Percentiles rank a stretch among this genome's conserved stretches.
Conservation (phyloP, 2,113 vertebrate genomes). For the Leucopsar rothschildi region DNA sequence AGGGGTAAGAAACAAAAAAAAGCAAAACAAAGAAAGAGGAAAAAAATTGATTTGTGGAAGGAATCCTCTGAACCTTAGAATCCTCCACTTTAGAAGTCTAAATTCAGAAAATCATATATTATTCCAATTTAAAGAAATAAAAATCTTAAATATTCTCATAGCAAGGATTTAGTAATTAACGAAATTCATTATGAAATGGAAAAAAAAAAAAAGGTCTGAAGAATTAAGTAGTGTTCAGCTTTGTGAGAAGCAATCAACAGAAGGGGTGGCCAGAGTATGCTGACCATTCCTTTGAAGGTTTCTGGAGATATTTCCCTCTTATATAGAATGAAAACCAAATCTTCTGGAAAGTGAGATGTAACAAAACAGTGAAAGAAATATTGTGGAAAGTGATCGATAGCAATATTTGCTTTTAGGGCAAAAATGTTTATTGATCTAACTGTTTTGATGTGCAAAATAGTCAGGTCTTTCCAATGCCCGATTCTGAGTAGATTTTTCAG, state of each 20-base stretch:
- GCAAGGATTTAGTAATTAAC: neutral
- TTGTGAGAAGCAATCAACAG: neutral
- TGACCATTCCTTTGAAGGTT: neutral
- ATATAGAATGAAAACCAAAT: neutral
- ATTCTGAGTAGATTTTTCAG: neutral
- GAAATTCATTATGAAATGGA: neutral
- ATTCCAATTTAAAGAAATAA: neutral
- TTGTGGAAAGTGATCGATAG: neutral
- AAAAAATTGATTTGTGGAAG: neutral
- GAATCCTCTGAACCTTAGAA: neutral
- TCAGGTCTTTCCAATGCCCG: rapidly evolving
- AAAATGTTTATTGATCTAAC: neutral
- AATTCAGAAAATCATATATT: neutral
- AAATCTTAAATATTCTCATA: neutral
- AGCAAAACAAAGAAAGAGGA: neutral
- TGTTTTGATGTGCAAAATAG: neutral
- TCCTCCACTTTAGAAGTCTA: neutral
- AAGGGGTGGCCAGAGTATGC: neutral
- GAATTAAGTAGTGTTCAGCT: neutral
- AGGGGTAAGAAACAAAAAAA: neutral
- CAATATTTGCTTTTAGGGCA: neutral
- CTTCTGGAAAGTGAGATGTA: neutral
- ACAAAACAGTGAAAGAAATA: neutral
- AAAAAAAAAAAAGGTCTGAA: neutral
- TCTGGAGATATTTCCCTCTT: neutral